Evolutionary conservation across 2,797 vertebrate species (phyloP).

Genomic region (Halcyon badia): DNA sequence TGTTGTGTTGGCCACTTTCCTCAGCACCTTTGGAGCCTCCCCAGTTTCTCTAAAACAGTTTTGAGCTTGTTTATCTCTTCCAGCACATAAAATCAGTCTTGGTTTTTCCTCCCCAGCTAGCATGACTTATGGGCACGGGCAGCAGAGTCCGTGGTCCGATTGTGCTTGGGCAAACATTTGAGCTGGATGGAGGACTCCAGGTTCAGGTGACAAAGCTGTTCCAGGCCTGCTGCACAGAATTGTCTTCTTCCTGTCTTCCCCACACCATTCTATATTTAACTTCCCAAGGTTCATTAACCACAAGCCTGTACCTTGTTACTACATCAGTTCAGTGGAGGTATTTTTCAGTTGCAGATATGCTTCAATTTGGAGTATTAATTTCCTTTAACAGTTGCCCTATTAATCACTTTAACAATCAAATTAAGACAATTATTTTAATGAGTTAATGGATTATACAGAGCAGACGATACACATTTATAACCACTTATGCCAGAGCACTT

Average conservation of each 20-base stretch:
- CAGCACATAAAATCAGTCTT: background rate
- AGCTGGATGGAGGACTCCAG: background rate
- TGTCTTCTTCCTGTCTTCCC: background rate
- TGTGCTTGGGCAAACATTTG: background rate
- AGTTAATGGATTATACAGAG: slow-evolving; percentile 80
- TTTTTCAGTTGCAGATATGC: slow-evolving; percentile 68
- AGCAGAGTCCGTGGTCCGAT: background rate
- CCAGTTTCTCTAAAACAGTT: background rate
- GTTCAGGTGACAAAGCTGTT: background rate
- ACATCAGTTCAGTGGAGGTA: slow-evolving; percentile 46
- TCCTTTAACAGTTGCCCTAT: slow-evolving; percentile 79
- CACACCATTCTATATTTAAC: slow-evolving; percentile 30
- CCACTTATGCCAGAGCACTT: slow-evolving; percentile 62
- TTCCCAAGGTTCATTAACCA: slow-evolving; percentile 75
- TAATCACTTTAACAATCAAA: slow-evolving; percentile 86
- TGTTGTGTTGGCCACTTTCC: background rate
- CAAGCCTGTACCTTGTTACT: slow-evolving; percentile 58
- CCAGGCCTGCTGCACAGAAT: background rate
- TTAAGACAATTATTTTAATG: slow-evolving; percentile 86
- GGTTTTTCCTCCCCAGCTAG: background rate
- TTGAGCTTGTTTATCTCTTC: background rate
- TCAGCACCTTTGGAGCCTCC: background rate
- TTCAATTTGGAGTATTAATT: slow-evolving; percentile 81
- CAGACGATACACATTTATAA: slow-evolving; percentile 77
- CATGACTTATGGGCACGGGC: background rate